Percentiles rank a stretch among this genome's conserved stretches.
Conservation (phyloP, 2,113 vertebrate species). For the Trichechus manatus region DNA sequence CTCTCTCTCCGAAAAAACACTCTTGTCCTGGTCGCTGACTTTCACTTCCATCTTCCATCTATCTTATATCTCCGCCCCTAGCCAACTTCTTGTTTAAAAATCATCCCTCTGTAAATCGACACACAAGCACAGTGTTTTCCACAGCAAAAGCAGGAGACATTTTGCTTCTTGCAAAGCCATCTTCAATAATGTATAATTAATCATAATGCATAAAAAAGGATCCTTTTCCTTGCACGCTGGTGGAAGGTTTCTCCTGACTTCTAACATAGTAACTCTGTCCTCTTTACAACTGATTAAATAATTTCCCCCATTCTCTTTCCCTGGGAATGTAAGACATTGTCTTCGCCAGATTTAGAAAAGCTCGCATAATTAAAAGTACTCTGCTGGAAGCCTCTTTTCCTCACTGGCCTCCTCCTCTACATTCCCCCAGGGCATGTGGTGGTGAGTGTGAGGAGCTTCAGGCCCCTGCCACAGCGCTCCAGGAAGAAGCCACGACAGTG, state of each 20-base stretch:
- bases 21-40: background rate
- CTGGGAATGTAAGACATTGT: constrained; percentile 28
- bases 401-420: background rate
- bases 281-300: constrained; percentile 26
- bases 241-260: constrained; percentile 66
- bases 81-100: constrained; percentile 42
- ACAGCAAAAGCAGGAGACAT: constrained; percentile 54
- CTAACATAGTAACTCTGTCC: background rate
- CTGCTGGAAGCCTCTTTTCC: background rate
- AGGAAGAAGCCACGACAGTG: background rate
- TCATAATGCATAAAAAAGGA: constrained; percentile 40
- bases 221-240: constrained; percentile 19
- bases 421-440: background rate
- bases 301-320: constrained; percentile 4
- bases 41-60: constrained; percentile 10
- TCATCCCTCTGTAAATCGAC: constrained; percentile 48
- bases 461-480: background rate
- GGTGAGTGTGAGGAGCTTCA: background rate
- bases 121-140: constrained; percentile 42
- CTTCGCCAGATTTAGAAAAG: constrained; percentile 33
- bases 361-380: constrained; percentile 33
- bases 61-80: background rate
- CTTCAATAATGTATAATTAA: constrained; percentile 74
- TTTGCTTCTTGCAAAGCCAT: constrained; percentile 62
- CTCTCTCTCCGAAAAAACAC: background rate